Percentiles rank a stretch among this genome's conserved stretches.
Conservation (phyloP, 92 coral and sea anemone species). For the Phenganax stokvisi region DNA sequence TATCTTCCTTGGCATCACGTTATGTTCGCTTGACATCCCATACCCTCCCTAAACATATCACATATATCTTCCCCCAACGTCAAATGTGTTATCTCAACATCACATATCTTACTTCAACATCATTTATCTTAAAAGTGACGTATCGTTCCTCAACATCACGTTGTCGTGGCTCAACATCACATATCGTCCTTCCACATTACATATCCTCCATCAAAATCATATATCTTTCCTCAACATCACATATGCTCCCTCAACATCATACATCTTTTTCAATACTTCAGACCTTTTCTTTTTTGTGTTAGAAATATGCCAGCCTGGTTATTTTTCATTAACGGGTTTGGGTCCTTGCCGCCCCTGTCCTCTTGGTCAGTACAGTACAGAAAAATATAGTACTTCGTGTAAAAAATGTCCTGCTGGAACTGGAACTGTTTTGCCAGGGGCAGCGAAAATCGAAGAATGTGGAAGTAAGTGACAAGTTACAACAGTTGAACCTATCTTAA, state of each 20-base stretch:
- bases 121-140: no score
- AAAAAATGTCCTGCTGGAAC: conserved; percentile 84
- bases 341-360: conserved; percentile 82
- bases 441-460: conserved; percentile 80
- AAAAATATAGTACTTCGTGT: conserved; percentile 63
- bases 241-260: neutral
- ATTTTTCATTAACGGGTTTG: conserved; percentile 64
- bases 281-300: neutral
- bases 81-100: no score
- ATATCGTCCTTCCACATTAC: no score
- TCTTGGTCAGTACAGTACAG: conserved; percentile 64
- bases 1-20: no score
- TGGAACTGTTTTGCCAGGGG: conserved; percentile 72
- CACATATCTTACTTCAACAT: no score
- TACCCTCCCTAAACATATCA: no score
- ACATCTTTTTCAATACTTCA: neutral
- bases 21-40: no score
- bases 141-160: no score
- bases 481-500: no score
- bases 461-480: conserved; percentile 65
- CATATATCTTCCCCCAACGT: no score
- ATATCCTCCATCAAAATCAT: no score
- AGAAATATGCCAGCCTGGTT: conserved; percentile 86
- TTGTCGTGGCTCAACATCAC: no score
- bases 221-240: neutral